Evolutionary conservation across 2,113 vertebrate species (phyloP).

Genomic region (Xenopus borealis): DNA sequence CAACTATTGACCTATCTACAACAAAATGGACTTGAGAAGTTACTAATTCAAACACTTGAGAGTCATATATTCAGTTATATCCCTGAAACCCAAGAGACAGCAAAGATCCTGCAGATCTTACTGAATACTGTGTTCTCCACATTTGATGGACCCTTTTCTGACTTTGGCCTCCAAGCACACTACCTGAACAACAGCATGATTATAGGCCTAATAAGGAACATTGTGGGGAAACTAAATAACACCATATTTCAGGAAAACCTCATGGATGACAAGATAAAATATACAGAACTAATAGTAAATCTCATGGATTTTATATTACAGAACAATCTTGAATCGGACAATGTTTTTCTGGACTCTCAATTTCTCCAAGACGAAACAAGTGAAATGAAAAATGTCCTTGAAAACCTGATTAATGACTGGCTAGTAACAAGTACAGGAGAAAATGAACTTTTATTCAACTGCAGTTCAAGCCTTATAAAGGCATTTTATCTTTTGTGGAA

Average conservation of each 20-base stretch:
- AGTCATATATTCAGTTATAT: conserved; percentile 6
- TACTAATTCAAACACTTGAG: background rate
- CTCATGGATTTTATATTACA: conserved; percentile 1
- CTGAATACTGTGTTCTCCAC: background rate
- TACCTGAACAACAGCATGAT: conserved; percentile 9
- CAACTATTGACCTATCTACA: conserved; percentile 18
- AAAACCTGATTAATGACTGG: conserved; percentile 1
- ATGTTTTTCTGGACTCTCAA: background rate
- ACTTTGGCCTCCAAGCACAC: background rate
- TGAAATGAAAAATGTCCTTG: background rate
- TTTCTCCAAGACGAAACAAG: conserved; percentile 8
- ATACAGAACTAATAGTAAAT: background rate
- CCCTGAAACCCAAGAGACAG: background rate
- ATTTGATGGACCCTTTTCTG: conserved; percentile 9
- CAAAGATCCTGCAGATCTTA: background rate
- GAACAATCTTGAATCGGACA: background rate
- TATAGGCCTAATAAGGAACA: conserved; percentile 12
- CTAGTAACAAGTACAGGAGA: background rate
- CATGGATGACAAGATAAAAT: background rate
- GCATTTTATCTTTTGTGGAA: background rate
- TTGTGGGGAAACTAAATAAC: conserved; percentile 5
- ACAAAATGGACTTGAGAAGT: conserved; percentile 15
- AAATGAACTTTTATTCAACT: conserved; percentile 3
- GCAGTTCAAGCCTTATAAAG: background rate
- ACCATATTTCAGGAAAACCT: background rate